Conservation (phyloP, 1,140 invertebrate genomes). For the Solenopsis invicta region DNA sequence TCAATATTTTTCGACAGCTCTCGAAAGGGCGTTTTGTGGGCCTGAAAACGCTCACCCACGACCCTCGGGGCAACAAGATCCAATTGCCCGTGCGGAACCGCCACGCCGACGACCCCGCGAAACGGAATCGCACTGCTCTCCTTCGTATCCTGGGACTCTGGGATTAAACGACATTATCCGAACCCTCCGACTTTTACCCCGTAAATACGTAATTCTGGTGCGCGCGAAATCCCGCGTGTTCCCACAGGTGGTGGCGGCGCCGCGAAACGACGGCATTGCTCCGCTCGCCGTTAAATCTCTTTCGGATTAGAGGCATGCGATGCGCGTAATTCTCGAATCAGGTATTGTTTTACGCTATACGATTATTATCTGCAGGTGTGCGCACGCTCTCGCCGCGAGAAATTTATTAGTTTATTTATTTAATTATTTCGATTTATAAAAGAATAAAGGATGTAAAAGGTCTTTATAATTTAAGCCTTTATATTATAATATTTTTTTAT, state of each 20-base stretch:
- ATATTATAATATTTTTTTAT: neutral
- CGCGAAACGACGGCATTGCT: neutral
- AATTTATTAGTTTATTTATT: neutral
- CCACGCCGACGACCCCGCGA: constrained; percentile 27
- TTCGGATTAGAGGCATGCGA: constrained; percentile 62
- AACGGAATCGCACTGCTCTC: constrained; percentile 61
- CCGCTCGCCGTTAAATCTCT: constrained; percentile 65
- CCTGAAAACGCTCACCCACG: constrained; percentile 13
- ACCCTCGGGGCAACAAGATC: constrained; percentile 30
- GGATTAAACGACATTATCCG: constrained; percentile 81
- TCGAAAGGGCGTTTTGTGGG: constrained; percentile 12
- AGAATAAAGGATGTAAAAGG: neutral
- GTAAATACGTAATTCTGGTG: constrained; percentile 83
- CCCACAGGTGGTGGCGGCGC: constrained; percentile 53
- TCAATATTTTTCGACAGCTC: constrained; percentile 60
- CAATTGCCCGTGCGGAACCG: constrained; percentile 55
- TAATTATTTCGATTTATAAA: neutral
- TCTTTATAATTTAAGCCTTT: neutral
- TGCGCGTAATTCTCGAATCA: constrained; percentile 62
- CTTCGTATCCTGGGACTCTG: constrained; percentile 69
- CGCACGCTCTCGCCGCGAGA: neutral
- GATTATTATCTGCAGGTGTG: constrained; percentile 5
- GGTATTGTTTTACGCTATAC: constrained; percentile 31
- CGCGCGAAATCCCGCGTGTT: constrained; percentile 73
- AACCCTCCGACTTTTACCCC: constrained; percentile 79